These are phyloP conservation scores for Lota lota DNA, from an alignment of 2,113 vertebrate genomes.

Conservation along the genomic window DNA sequence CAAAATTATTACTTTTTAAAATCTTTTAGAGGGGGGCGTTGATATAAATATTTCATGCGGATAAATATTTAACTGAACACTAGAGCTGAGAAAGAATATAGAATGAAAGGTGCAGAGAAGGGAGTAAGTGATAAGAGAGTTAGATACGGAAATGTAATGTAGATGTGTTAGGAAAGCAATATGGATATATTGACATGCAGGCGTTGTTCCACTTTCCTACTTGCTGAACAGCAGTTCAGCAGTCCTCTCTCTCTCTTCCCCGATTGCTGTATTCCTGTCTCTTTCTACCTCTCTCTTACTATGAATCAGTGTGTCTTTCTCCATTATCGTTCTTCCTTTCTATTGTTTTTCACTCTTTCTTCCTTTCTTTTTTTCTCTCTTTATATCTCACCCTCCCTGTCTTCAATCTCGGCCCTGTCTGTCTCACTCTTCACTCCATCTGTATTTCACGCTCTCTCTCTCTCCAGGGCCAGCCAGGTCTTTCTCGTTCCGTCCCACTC, in stretches of 20 bases:
- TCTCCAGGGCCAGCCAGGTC: neutral
- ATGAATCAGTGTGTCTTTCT: neutral
- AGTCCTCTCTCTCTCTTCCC: constrained; percentile 18
- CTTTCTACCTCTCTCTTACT: neutral
- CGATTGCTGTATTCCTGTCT: neutral
- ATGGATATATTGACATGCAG: constrained; percentile 34
- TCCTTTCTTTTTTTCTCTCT: neutral
- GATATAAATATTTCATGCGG: constrained; percentile 48
- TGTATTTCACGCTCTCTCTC: neutral
- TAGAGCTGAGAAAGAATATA: constrained; percentile 21
- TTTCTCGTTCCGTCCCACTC: too few species aligned
- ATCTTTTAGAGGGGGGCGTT: constrained; percentile 49
- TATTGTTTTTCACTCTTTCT: neutral
- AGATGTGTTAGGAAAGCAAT: constrained; percentile 11
- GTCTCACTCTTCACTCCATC: neutral
- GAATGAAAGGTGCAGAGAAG: neutral
- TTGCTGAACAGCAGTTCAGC: too few species aligned
- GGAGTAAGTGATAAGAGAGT: constrained; percentile 9
- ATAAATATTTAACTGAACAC: constrained; percentile 59
- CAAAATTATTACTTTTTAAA: constrained; percentile 60
- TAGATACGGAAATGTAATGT: neutral
- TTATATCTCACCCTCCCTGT: neutral
- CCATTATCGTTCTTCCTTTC: neutral
- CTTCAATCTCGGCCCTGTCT: neutral
- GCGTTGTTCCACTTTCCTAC: too few species aligned